These are phyloP conservation scores for Syngnathus typhle DNA, from an alignment of 2,113 vertebrate species.

Conservation along the genomic window DNA sequence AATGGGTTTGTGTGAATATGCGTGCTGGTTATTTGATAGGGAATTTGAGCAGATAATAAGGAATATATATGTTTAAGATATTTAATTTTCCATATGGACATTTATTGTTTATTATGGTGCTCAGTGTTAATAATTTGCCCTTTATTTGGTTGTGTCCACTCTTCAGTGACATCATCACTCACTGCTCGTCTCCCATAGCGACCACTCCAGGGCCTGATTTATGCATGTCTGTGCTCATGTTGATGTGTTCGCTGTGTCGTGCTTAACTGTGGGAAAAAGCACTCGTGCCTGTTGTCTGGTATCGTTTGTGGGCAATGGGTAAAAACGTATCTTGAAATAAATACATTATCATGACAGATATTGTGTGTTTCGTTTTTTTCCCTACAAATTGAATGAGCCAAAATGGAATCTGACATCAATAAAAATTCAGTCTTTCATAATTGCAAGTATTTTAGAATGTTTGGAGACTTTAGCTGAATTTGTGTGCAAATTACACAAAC, in stretches of 20 bases:
- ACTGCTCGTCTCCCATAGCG: neutral
- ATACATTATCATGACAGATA: constrained; percentile 37
- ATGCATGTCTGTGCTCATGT: constrained; percentile 64
- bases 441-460: no score
- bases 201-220: constrained; percentile 35
- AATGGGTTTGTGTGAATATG: constrained; percentile 24
- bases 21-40: constrained; percentile 21
- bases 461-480: no score
- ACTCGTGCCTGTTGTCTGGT: constrained; percentile 38
- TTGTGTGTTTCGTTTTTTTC: neutral
- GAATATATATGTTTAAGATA: constrained; percentile 44
- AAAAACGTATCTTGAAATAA: constrained; percentile 58
- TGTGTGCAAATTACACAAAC: no score
- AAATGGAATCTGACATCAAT: no score
- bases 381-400: neutral
- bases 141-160: constrained; percentile 4
- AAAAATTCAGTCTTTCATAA: no score
- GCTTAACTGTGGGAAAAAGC: constrained; percentile 44
- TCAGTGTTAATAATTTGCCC: constrained; percentile 52
- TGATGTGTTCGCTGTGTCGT: constrained; percentile 54
- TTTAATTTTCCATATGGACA: constrained; percentile 54
- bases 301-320: constrained; percentile 53
- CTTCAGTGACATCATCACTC: constrained; percentile 25
- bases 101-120: constrained; percentile 58
- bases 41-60: constrained; percentile 19